Evolutionary conservation across 1,140 invertebrate species (phyloP).

Genomic region (Hypothenemus hampei): DNA sequence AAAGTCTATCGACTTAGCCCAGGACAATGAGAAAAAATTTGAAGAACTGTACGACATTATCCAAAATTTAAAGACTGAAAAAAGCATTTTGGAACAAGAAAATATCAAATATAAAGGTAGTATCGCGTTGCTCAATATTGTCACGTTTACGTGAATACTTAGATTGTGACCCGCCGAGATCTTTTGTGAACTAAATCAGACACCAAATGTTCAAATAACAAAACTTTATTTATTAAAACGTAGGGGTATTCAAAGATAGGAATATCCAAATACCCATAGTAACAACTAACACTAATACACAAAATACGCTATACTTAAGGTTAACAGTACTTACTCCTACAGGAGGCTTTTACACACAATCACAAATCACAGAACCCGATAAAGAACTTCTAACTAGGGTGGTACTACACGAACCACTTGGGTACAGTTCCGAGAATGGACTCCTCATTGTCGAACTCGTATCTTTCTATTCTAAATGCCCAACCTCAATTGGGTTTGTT

Average conservation of each 20-base stretch:
- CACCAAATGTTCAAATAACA: not conserved
- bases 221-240: not conserved
- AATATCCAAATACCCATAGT: too few relatives aligned
- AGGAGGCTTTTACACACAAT: too few relatives aligned
- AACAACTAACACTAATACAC: too few relatives aligned
- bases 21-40: conserved; percentile 12
- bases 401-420: not conserved
- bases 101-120: conserved; percentile 20
- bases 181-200: not conserved
- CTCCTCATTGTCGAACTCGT: too few relatives aligned
- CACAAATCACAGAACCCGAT: too few relatives aligned
- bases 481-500: too few relatives aligned
- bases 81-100: conserved; percentile 13
- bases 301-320: not conserved
- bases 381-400: too few relatives aligned
- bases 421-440: not conserved
- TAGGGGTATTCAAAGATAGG: not conserved
- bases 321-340: not conserved
- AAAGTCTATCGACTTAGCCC: not conserved
- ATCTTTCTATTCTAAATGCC: too few relatives aligned
- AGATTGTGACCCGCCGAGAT: too few relatives aligned
- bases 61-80: conserved; percentile 11
- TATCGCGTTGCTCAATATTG: not conserved
- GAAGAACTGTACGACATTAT: conserved; percentile 4
- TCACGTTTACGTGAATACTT: too few relatives aligned